Base-by-base conservation (phyloP, 2,113 vertebrate genomes). In the Rhabdornis inornatus region DNA sequence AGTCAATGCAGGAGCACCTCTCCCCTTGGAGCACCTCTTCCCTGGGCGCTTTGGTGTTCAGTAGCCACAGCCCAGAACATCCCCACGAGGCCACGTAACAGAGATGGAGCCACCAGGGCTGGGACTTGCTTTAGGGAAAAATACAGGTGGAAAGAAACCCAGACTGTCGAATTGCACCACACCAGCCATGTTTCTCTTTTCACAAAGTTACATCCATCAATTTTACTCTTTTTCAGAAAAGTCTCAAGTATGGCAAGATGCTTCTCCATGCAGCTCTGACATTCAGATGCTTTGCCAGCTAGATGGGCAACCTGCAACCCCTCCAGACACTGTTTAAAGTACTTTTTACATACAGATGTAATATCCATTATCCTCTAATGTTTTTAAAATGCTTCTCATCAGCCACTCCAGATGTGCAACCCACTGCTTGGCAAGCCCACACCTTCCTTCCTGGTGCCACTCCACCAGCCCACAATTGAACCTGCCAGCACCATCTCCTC, bases 51-150 rank as follows among this genome's bases (percentile, higher is more conserved):
- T 30, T 80, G 24, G 30, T 66, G 64, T 35, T 56, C 35, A 30
- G 28, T 3, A 2, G 21, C 33, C 5, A 5, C 33, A 81, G 44
- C 10, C 35, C 57, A 76, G 47, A 47, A 22, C 45, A 61, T 28
- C 50, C 55, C 31, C 66, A 75, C 0, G 0, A 19, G 24, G 37
- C 16, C 37, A 14, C 2, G 5, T 18, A 70, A n/a, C 42, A 79
- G 6, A 77, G 16, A 18, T 13, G 40, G 71, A 83, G 69, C 7
- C 77, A 75, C 21, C 23, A 83, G 33, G 6, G 30, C 44, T 42
- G 31, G 21, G 53, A 28, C 35, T 31, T 70, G 16, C 15, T 82
- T 55, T 1, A 4, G 11, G 21, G 17, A 20, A 52, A 53, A 92
- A 37, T 47, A 50, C 7, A 21, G 6, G 33, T 13, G 9, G 28